Conservation (phyloP, 2,888 invertebrate genomes). For the Halictus ligatus region DNA sequence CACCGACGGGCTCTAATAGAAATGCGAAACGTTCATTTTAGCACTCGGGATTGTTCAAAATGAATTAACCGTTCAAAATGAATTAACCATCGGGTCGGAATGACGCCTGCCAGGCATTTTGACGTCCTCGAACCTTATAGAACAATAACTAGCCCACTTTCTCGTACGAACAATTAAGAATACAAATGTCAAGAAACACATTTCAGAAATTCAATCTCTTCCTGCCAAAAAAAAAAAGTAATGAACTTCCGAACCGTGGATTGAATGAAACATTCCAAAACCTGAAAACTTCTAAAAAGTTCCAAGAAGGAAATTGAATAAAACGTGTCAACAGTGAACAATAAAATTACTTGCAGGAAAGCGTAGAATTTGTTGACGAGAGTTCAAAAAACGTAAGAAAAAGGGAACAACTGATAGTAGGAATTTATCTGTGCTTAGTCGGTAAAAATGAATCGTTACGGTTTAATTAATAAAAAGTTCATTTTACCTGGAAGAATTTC, state of each 20-base stretch:
- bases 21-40: slow-evolving; percentile 28
- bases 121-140: background rate
- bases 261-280: background rate
- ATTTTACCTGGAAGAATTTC: background rate
- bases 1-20: background rate
- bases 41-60: background rate
- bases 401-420: background rate
- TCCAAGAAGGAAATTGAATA: background rate
- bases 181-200: too few species aligned
- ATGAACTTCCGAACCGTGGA: background rate
- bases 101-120: background rate
- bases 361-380: too few species aligned
- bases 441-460: background rate
- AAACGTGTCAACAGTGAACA: background rate
- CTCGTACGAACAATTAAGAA: background rate
- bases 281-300: background rate
- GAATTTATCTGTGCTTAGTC: background rate
- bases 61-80: slow-evolving; percentile 7
- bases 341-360: background rate
- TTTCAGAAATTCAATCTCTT: background rate
- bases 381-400: background rate
- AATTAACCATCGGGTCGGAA: background rate
- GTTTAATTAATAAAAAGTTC: background rate
- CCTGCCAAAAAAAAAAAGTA: background rate
- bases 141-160: background rate